phyloP scores from a whole-genome alignment of 2,888 invertebrate species.

The Euphydryas editha region DNA sequence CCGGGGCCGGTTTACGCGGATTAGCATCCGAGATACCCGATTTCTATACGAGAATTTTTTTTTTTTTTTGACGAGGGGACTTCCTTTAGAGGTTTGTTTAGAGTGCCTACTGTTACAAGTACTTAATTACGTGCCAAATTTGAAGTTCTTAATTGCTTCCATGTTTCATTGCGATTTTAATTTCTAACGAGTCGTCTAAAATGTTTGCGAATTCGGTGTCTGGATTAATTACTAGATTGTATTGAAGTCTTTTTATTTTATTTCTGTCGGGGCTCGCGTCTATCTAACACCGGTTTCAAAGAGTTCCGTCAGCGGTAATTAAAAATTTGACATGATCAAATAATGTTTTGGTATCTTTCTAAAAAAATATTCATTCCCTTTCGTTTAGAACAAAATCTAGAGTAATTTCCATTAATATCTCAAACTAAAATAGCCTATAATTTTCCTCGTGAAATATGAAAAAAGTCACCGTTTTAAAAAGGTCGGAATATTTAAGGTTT shows the following conservation, averaged over 20 bases:
- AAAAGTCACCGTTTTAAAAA: neutral
- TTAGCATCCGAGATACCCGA: slow-evolving; percentile 39
- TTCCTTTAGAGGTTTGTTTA: slow-evolving; percentile 26
- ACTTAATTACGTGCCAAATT: slow-evolving; percentile 46
- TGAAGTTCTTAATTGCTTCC: slow-evolving; percentile 42
- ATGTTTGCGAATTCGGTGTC: slow-evolving; percentile 1
- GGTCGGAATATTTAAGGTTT: slow-evolving; percentile 1
- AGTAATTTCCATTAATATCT: neutral
- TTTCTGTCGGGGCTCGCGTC: neutral
- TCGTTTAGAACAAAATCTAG: neutral
- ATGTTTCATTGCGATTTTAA: slow-evolving; percentile 36
- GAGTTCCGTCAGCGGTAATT: neutral
- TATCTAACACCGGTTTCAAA: neutral
- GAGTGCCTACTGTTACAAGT: slow-evolving; percentile 40
- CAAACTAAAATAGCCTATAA: neutral
- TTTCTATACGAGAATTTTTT: slow-evolving; percentile 41
- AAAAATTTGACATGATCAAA: neutral
- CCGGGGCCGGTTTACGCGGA: slow-evolving; percentile 27
- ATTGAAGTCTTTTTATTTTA: neutral
- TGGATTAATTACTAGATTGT: slow-evolving; percentile 14
- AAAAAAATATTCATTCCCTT: neutral
- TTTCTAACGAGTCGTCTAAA: slow-evolving; percentile 27
- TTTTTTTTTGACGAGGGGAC: slow-evolving; percentile 36
- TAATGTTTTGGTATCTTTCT: neutral
- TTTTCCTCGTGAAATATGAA: neutral